phyloP scores from a whole-genome alignment of 2,113 vertebrate genomes.

The Tychaedon coryphoeus region DNA sequence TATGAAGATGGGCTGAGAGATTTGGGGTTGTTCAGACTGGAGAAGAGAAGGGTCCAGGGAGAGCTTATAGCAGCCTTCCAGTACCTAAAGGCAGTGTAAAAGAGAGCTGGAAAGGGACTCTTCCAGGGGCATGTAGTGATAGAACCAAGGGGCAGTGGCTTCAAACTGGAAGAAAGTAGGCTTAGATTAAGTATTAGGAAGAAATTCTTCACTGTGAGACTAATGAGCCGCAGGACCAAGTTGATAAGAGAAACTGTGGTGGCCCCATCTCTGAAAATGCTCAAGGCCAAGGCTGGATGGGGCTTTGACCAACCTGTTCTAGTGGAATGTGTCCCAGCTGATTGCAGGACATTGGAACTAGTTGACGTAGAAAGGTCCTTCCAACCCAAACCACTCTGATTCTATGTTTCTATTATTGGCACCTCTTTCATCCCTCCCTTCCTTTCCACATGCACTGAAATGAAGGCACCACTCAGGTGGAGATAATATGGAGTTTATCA shows the following conservation, averaged over 20 bases:
- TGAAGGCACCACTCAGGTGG: not conserved
- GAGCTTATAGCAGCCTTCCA: not conserved
- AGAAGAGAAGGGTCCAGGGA: not conserved
- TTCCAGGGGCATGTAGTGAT: not conserved
- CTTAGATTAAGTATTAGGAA: not conserved
- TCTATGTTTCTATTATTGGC: not conserved
- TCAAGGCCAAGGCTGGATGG: not conserved
- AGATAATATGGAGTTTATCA: not conserved
- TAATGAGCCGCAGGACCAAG: not conserved
- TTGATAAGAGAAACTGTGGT: not conserved
- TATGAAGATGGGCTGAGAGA: not conserved
- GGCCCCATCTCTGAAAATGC: not conserved
- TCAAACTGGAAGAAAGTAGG: not conserved
- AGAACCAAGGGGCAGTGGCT: not conserved
- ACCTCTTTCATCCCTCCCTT: not conserved
- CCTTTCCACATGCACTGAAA: not conserved
- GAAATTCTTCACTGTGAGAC: not conserved
- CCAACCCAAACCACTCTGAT: not conserved
- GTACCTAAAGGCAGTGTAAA: not conserved
- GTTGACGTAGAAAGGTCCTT: not conserved
- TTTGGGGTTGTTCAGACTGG: not conserved
- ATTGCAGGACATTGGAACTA: not conserved
- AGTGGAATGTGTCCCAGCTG: not conserved
- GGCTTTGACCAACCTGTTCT: not conserved
- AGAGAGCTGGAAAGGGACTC: not conserved